Evolutionary conservation across 2,888 invertebrate genomes (phyloP).

Genomic region (Synanthedon tipuliformis): DNA sequence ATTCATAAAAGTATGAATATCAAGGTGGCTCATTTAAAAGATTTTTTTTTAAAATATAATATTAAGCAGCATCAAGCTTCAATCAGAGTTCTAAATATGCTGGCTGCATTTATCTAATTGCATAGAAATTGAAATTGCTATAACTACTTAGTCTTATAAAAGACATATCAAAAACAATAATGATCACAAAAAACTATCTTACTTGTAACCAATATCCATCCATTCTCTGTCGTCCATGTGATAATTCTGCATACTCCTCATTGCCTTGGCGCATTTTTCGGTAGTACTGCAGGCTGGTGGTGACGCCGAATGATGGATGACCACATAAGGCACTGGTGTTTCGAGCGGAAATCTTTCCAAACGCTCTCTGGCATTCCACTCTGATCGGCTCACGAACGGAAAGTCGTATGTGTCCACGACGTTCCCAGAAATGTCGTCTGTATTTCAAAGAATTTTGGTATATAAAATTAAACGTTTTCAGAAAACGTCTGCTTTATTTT

Average conservation of each 20-base stretch:
- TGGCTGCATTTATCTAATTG: too few species aligned
- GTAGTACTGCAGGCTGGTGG: constrained; percentile 68
- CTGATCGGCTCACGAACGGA: constrained; percentile 45
- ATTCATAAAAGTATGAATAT: too few species aligned
- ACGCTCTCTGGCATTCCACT: constrained; percentile 73
- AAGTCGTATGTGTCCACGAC: constrained; percentile 39
- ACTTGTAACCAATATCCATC: constrained; percentile 76
- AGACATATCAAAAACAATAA: too few species aligned
- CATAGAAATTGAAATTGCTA: too few species aligned
- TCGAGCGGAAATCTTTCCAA: constrained; percentile 49
- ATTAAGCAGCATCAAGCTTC: too few species aligned
- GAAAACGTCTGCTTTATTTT: too few species aligned
- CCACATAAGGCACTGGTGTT: constrained; percentile 75
- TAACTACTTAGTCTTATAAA: too few species aligned
- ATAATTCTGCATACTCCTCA: constrained; percentile 74
- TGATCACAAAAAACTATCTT: constrained; percentile 8
- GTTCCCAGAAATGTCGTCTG: constrained; percentile 19
- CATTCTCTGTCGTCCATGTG: constrained; percentile 72
- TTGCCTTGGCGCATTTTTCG: constrained; percentile 66
- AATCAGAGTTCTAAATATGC: too few species aligned
- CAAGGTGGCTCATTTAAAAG: too few species aligned
- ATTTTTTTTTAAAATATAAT: too few species aligned
- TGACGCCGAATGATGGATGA: constrained; percentile 77
- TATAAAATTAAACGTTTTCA: too few species aligned
- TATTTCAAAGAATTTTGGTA: neutral